phyloP scores from a whole-genome alignment of 2,888 invertebrate genomes.

The Apeira syringaria region DNA sequence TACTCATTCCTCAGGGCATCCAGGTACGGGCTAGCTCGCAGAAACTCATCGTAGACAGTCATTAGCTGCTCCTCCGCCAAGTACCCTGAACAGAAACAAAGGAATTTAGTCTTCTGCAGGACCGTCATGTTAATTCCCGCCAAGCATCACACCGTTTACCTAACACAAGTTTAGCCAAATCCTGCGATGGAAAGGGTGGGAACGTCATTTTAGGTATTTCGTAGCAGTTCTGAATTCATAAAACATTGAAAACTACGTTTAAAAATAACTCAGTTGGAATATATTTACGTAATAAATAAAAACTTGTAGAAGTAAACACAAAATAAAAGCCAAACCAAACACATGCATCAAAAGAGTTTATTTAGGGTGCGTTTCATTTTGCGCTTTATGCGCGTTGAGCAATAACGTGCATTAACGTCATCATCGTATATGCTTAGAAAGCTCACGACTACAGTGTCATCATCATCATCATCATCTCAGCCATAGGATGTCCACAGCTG shows the following conservation, averaged over 20 bases:
- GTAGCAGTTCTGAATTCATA: neutral
- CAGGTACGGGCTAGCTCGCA: slow-evolving; percentile 73
- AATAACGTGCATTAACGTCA: no score
- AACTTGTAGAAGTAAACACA: slow-evolving; percentile 21
- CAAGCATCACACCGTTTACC: slow-evolving; percentile 60
- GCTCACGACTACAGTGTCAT: no score
- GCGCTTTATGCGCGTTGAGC: no score
- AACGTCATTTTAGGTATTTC: slow-evolving; percentile 50
- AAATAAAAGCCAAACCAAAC: slow-evolving; percentile 20
- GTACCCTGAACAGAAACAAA: slow-evolving; percentile 59
- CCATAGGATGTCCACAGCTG: no score
- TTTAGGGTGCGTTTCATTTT: no score
- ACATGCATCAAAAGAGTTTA: no score
- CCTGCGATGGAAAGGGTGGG: slow-evolving; percentile 71
- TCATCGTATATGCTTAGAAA: no score
- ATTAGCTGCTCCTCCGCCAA: slow-evolving; percentile 76
- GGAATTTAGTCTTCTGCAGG: slow-evolving; percentile 18
- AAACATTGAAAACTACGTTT: slow-evolving; percentile 11
- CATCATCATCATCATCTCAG: no score
- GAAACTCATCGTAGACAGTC: slow-evolving; percentile 78
- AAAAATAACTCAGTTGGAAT: no score
- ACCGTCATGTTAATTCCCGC: slow-evolving; percentile 63
- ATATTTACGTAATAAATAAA: neutral
- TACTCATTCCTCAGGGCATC: slow-evolving; percentile 73
- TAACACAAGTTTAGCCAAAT: slow-evolving; percentile 74